Base-by-base conservation (phyloP, 2,113 vertebrate species). In the Pomatostomus ruficeps region DNA sequence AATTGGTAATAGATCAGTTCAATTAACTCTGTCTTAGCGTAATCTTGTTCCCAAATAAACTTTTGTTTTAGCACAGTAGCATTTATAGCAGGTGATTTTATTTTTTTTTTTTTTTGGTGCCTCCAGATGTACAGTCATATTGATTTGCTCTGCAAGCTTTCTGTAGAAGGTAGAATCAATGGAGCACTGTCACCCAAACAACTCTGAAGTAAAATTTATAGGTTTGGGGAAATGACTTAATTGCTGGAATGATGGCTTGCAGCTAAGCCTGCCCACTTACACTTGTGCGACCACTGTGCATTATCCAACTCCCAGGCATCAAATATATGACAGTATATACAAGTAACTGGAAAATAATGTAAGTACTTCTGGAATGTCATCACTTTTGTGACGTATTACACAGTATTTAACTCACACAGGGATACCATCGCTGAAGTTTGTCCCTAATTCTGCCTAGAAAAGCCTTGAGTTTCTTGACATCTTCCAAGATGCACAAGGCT, bases 131-230 rank as follows among this genome's bases (percentile, higher is more conserved):
- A 74, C 68, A 59, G 66, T 36, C 20, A 51, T 90, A 95, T 89
- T 78, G 92, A 96, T 95, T 66, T 96, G 86, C 91, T 91, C 93
- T 88, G 85, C 91, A 84, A 86, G 92, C 93, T 92, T 87, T 92
- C 76, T 78, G 73, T 57, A 85, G 80, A 81, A 81, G 57, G 36
- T 75, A 72, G 68, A 86, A 97, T 97, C 80, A 10, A 92, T 97
- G 68, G 29, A 89, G 43, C 31, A 36, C 72, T 91, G 89, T 86
- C 79, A 93, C 72, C 91, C 80, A 65, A 84, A 89, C 80, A 89
- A n/a, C 83, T 86, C 80, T 91, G 76, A 89, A 86, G 73, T 20
- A 71, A 55, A 81, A 95, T 92, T 67, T 95, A 93, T 91, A 81
- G 91, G 93, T 95, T 70, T 86, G 42, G 31, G 59, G 31, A 87